These are phyloP conservation scores for Alethe diademata DNA, from an alignment of 2,113 vertebrate species.

Conservation along the genomic window DNA sequence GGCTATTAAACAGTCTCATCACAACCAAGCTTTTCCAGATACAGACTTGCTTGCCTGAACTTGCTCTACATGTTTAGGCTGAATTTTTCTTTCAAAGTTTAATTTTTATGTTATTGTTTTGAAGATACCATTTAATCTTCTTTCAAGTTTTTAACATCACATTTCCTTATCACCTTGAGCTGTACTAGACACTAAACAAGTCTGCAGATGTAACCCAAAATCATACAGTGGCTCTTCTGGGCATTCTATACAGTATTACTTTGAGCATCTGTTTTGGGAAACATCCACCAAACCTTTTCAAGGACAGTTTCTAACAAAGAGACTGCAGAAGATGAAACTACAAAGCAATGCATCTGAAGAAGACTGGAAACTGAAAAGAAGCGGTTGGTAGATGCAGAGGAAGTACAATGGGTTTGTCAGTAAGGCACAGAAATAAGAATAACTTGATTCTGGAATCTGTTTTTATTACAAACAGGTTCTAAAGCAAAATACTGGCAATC, in stretches of 20 bases:
- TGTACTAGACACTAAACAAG: neutral
- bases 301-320: neutral
- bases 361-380: neutral
- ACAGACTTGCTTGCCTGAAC: neutral
- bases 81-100: neutral
- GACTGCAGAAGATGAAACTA: neutral
- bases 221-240: neutral
- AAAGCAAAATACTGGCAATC: neutral
- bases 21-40: neutral
- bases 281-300: neutral
- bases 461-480: neutral
- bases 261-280: neutral
- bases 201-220: neutral
- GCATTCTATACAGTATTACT: neutral
- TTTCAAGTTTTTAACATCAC: neutral
- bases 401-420: neutral
- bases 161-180: neutral
- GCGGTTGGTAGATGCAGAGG: neutral
- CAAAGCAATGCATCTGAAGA: neutral
- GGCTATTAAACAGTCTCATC: neutral
- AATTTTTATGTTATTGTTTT: neutral
- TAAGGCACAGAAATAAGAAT: neutral
- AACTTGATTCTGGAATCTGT: neutral
- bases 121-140: neutral
- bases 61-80: neutral